These are phyloP conservation scores for Epizoanthus ramosus DNA, from an alignment of 92 coral and sea anemone species.

Conservation along the genomic window DNA sequence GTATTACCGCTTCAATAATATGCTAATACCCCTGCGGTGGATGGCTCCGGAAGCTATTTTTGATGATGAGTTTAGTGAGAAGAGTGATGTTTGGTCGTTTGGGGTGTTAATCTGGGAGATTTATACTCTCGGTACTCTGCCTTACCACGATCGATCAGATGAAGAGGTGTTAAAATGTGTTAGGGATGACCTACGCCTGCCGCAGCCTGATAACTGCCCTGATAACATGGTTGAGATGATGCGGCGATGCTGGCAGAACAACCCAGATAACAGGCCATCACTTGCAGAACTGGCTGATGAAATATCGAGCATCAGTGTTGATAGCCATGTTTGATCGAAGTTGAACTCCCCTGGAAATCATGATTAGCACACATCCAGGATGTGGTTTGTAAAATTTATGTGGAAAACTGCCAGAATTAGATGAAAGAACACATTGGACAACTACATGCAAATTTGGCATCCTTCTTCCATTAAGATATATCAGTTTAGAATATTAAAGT, in stretches of 20 bases:
- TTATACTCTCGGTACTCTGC: slow-evolving; percentile 84
- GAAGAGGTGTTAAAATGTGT: slow-evolving; percentile 94
- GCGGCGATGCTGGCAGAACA: slow-evolving; percentile 91
- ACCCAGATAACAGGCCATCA: slow-evolving; percentile 72
- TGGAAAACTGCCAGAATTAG: too few relatives aligned
- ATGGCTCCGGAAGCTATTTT: slow-evolving; percentile 98
- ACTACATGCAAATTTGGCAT: too few relatives aligned
- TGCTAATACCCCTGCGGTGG: slow-evolving; percentile 94
- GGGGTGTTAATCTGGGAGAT: slow-evolving; percentile 96
- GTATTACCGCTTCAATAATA: slow-evolving; percentile 85
- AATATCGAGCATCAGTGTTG: slow-evolving; percentile 75
- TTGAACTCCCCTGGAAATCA: neutral
- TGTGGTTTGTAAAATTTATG: too few relatives aligned
- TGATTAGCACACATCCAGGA: neutral
- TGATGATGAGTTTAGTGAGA: slow-evolving; percentile 89
- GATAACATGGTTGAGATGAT: slow-evolving; percentile 81
- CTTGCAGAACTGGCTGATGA: slow-evolving; percentile 79
- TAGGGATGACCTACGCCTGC: slow-evolving; percentile 86
- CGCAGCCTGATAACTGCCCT: slow-evolving; percentile 94
- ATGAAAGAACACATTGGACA: too few relatives aligned
- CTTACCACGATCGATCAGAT: slow-evolving; percentile 86
- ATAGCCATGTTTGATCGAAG: slow-evolving; percentile 71
- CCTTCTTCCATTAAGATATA: too few relatives aligned
- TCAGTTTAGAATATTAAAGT: too few relatives aligned
- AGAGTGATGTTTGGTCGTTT: slow-evolving; percentile 96